Base-by-base conservation (phyloP, 2,797 vertebrate genomes). In the Gymnopithys bicolor region DNA sequence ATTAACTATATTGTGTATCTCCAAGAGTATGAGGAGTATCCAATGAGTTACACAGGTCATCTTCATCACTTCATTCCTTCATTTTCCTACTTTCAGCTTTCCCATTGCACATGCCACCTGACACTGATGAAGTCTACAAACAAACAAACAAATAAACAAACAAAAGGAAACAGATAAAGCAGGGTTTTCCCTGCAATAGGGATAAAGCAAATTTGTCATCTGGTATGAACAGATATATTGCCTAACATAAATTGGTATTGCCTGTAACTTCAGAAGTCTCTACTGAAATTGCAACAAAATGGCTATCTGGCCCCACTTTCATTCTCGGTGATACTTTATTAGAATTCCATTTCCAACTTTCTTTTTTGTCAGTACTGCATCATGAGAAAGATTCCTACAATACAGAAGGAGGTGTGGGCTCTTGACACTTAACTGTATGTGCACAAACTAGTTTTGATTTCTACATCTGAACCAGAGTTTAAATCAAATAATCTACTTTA, bases 71-170 rank as follows among this genome's bases (percentile, higher is more conserved):
- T 64, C 28, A 22, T 75, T 70, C 37, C 55, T 82, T 82, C 66
- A 39, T 37, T 70, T 55, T 68, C 45, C 14, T 85, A 32, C 88
- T 90, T 88, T 91, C 91, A 84, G 35, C 19, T 93, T 84, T 91
- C 25, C 28, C 18, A 45, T 39, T 75, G 41, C 33, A 62, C 1
- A 1, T 55, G 64, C 2, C 35, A 45, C 46, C 60, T 41, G 69
- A 51, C 81, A 78, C 17, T 7, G 4, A 41, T 30, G 33, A 87
- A 74, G 5, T 22, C 14, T 74, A 9, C 39, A 45, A 43, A 30
- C 19, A 62, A 32, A 60, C 4, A 15, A 56, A 37, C 16, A 3
- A 35, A 25, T 11, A 35, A 41, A 32, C 30, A 80, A 45, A 18
- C 2, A 1, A 23, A 27, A 33, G 10, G 32, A 66, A 87, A 60